These are phyloP conservation scores for Pseudochromis fuscus DNA, from an alignment of 2,797 vertebrate genomes.

Conservation along the genomic window DNA sequence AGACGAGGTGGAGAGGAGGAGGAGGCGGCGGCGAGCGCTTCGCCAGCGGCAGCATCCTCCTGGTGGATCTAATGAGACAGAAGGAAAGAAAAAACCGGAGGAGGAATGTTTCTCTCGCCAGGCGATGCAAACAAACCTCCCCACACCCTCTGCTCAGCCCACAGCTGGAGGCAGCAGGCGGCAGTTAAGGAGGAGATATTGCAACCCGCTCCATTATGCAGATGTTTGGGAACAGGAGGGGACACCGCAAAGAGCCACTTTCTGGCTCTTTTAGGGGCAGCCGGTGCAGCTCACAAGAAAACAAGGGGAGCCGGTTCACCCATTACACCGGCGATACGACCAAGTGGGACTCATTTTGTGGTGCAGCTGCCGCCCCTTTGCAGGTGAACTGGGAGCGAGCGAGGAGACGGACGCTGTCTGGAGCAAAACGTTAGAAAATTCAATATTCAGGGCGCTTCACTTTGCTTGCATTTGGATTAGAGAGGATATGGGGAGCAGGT, in stretches of 20 bases:
- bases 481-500: neutral
- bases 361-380: slow-evolving; percentile 35
- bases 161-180: slow-evolving; percentile 42
- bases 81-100: slow-evolving; percentile 60
- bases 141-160: slow-evolving; percentile 31
- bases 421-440: slow-evolving; percentile 20
- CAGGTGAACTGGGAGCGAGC: slow-evolving; percentile 18
- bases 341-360: slow-evolving; percentile 45
- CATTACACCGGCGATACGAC: slow-evolving; percentile 39
- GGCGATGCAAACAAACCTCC: slow-evolving; percentile 38
- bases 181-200: slow-evolving; percentile 38
- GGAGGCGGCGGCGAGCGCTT: slow-evolving; percentile 26
- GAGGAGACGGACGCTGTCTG: neutral
- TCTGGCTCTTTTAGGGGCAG: slow-evolving; percentile 21
- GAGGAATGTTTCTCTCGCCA: slow-evolving; percentile 50
- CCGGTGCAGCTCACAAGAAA: slow-evolving; percentile 15
- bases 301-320: slow-evolving; percentile 33
- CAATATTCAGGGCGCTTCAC: slow-evolving; percentile 22
- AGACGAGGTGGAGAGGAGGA: slow-evolving; percentile 44
- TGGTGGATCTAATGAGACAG: slow-evolving; percentile 66
- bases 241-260: slow-evolving; percentile 52
- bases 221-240: slow-evolving; percentile 52
- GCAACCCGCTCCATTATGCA: slow-evolving; percentile 55
- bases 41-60: slow-evolving; percentile 45
- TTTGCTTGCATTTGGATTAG: slow-evolving; percentile 7